phyloP scores from a whole-genome alignment of 2,113 vertebrate genomes.

The Petaurus breviceps region DNA sequence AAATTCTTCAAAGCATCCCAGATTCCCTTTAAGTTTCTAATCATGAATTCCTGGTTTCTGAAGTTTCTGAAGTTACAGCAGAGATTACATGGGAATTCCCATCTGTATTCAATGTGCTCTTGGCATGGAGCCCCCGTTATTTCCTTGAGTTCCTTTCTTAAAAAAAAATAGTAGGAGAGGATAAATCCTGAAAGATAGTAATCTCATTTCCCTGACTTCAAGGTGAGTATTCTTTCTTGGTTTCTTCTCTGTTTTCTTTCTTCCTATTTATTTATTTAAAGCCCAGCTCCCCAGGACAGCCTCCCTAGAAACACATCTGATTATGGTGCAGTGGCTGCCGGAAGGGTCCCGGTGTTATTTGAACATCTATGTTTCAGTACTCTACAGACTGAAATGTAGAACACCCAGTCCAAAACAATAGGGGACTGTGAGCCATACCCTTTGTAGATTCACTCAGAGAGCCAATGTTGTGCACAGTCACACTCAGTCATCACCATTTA shows the following conservation, averaged over 20 bases:
- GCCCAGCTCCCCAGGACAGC: neutral
- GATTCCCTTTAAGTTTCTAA: slow-evolving; percentile 58
- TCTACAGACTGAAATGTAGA: neutral
- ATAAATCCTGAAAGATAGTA: slow-evolving; percentile 48
- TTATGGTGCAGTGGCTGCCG: neutral
- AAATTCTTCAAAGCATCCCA: slow-evolving; percentile 51
- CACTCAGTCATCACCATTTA: slow-evolving; percentile 21
- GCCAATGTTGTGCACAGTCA: slow-evolving; percentile 9
- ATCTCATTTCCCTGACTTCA: slow-evolving; percentile 44
- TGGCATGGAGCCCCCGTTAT: slow-evolving; percentile 52
- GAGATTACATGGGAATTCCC: slow-evolving; percentile 61
- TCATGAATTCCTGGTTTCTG: slow-evolving; percentile 2
- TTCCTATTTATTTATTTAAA: slow-evolving; percentile 5
- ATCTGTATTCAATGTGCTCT: slow-evolving; percentile 62
- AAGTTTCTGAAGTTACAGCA: slow-evolving; percentile 59
- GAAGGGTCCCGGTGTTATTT: neutral
- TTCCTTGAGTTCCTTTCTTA: slow-evolving; percentile 68
- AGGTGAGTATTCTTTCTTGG: slow-evolving; percentile 38
- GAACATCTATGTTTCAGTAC: neutral
- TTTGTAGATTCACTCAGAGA: slow-evolving; percentile 24
- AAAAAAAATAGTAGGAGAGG: slow-evolving; percentile 44
- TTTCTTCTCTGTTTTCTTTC: slow-evolving; percentile 35
- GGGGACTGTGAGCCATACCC: neutral
- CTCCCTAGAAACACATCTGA: neutral
- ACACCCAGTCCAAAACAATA: slow-evolving; percentile 2